A percentile compares a stretch with the other conserved stretches of the same genome.
phyloP scores from a whole-genome alignment of 2,797 vertebrate genomes.

The Pseudomugil tenellus region DNA sequence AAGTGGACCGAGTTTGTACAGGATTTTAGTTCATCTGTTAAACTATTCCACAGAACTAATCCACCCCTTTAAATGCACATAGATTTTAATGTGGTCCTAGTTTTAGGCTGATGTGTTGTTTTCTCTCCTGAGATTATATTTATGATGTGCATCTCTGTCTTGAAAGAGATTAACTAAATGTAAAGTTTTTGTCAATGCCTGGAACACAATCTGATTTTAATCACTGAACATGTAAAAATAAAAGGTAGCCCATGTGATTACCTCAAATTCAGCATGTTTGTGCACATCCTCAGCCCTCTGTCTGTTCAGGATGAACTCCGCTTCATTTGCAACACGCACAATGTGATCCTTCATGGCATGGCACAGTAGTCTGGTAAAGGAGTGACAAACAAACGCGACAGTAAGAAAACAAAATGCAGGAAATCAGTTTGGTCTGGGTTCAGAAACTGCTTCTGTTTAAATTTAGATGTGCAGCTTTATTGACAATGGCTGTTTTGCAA shows the following conservation, averaged over 20 bases:
- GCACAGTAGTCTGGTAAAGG: slow-evolving; percentile 89
- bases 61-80: too few species aligned
- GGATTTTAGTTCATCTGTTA: too few species aligned
- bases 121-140: too few species aligned
- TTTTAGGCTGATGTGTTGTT: too few species aligned
- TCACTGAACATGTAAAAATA: neutral
- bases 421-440: neutral
- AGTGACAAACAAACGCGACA: neutral
- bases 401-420: neutral
- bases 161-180: too few species aligned
- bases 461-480: neutral
- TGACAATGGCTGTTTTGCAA: neutral
- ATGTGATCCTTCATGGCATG: slow-evolving; percentile 99
- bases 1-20: too few species aligned
- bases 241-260: slow-evolving; percentile 52
- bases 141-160: too few species aligned
- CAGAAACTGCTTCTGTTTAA: neutral
- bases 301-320: slow-evolving; percentile 97
- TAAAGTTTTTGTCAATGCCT: too few species aligned
- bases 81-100: too few species aligned
- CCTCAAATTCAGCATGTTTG: slow-evolving; percentile 99
- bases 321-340: slow-evolving; percentile 97
- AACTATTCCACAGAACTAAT: too few species aligned
- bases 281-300: slow-evolving; percentile 98
- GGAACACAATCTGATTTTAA: too few species aligned